Percentiles rank a stretch among this genome's conserved stretches.
phyloP scores from a whole-genome alignment of 2,113 vertebrate species.

The Aphelocoma coerulescens region DNA sequence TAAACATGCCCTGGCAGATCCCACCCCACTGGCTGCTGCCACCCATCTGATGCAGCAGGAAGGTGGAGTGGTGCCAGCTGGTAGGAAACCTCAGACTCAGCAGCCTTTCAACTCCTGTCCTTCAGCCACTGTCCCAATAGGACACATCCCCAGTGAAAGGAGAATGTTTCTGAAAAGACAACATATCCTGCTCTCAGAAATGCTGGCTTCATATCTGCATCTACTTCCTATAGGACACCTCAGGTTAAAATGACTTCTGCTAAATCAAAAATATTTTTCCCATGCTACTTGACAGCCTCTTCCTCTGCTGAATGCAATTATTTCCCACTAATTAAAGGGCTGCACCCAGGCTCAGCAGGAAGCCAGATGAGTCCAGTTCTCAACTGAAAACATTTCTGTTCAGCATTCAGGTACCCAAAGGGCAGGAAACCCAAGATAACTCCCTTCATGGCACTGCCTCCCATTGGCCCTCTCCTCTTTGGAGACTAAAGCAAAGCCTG shows the following conservation, averaged over 20 bases:
- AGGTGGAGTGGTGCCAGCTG: not conserved
- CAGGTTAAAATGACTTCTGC: not conserved
- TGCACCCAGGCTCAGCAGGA: not conserved
- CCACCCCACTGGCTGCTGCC: not conserved
- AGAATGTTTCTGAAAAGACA: not conserved
- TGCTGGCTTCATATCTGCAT: not conserved
- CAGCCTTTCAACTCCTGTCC: not conserved
- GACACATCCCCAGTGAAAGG: not conserved
- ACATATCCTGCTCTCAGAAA: not conserved
- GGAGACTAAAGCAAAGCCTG: not conserved
- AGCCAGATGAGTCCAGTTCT: not conserved
- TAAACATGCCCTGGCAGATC: not conserved
- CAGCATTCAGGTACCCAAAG: not conserved
- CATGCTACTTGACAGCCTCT: not conserved
- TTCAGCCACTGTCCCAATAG: not conserved
- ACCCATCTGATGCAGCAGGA: not conserved
- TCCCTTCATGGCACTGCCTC: not conserved
- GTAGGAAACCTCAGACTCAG: not conserved
- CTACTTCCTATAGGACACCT: not conserved
- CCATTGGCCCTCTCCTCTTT: fast-evolving
- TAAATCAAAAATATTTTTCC: not conserved
- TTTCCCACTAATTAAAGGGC: slow-evolving; percentile 3
- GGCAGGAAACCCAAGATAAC: not conserved
- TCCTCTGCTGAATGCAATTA: not conserved
- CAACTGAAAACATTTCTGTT: not conserved